Base-by-base conservation (phyloP, 2,888 invertebrate genomes). In the Cryptocheilus praepositus region DNA sequence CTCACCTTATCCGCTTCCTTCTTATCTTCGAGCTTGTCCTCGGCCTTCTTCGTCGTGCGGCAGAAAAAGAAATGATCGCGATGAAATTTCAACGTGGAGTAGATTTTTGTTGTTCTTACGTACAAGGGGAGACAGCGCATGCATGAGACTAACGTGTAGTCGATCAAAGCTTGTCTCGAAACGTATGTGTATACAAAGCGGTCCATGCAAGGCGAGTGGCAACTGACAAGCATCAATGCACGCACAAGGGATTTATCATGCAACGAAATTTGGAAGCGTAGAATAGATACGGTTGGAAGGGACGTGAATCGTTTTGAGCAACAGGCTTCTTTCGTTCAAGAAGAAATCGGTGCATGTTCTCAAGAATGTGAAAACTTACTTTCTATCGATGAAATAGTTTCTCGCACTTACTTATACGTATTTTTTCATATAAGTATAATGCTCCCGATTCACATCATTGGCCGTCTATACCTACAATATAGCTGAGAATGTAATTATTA, bases 11-110 rank as follows among this genome's bases (percentile, higher is more conserved):
- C 84, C 45, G 80, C 78, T 64, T 90, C 89, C 74, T 91, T 91
- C 79, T 91, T 91, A 67, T 89, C 90, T 75, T 90, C 90, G 18
- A 90, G 85, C 84, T 91, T 91, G 18, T 91, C 88, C 16, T 81
- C 81, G 4, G 77, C 69, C 62, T 85, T 85, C 53, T 88, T 87
- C 86, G 21, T 0, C 21, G 22, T 3, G 18, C 7, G 3, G 15
- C 3, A 5, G 13, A 4, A n/a, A 59, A 59, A 18, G 53, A 22
- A 53, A 49, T 7, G 36, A 7, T 11, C 11, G 1, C 11, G 7
- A 36, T 36, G 1, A 36, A 11, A 36, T 36, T 2, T 5, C 36
- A 11, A 36, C 1, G 13, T 36, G 36, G 36, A 36, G 2, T 36
- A 7, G 8, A 36, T 36, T 49, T 49, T 5, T 15, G 8, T n/a